Percentiles rank a stretch among this genome's conserved stretches.
Conservation (phyloP, 2,888 invertebrate genomes). For the Neoscelio sp. region DNA sequence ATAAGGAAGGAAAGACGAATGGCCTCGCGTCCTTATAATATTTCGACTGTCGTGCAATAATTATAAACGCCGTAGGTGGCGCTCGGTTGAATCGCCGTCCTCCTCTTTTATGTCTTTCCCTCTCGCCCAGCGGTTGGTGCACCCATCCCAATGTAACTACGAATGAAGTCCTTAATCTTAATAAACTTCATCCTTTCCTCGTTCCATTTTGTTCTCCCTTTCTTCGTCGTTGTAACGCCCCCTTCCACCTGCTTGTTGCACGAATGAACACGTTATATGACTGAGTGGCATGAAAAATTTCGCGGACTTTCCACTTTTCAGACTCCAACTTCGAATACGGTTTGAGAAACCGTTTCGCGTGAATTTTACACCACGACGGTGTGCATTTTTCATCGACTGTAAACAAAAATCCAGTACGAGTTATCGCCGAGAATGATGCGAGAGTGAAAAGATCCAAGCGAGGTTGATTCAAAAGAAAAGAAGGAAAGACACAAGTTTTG, state of each 20-base stretch:
- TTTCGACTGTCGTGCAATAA: conserved; percentile 52
- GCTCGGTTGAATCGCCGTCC: conserved; percentile 54
- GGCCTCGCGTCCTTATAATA: conserved; percentile 17
- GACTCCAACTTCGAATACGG: conserved; percentile 39
- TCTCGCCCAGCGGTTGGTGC: conserved; percentile 43
- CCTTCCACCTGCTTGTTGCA: conserved; percentile 56
- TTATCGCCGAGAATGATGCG: background rate
- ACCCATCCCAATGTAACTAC: conserved; percentile 75
- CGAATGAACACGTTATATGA: conserved; percentile 56
- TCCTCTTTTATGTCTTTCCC: conserved; percentile 45
- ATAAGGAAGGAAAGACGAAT: conserved; percentile 12
- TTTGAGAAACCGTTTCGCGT: conserved; percentile 42
- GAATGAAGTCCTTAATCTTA: conserved; percentile 82
- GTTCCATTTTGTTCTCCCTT: conserved; percentile 48
- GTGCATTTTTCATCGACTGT: conserved; percentile 35
- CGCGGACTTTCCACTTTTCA: conserved; percentile 66
- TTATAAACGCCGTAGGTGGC: conserved; percentile 58
- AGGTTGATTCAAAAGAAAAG: too few species aligned
- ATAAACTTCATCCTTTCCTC: conserved; percentile 79
- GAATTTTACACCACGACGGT: conserved; percentile 34
- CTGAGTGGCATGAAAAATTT: conserved; percentile 62
- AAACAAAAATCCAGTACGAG: conserved; percentile 9
- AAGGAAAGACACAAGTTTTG: too few species aligned
- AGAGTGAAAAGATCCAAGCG: background rate
- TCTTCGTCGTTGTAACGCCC: conserved; percentile 41